A percentile compares a stretch with the other conserved stretches of the same genome.
These are phyloP conservation scores for Actias luna DNA, from an alignment of 2,888 invertebrate genomes.

Conservation along the genomic window DNA sequence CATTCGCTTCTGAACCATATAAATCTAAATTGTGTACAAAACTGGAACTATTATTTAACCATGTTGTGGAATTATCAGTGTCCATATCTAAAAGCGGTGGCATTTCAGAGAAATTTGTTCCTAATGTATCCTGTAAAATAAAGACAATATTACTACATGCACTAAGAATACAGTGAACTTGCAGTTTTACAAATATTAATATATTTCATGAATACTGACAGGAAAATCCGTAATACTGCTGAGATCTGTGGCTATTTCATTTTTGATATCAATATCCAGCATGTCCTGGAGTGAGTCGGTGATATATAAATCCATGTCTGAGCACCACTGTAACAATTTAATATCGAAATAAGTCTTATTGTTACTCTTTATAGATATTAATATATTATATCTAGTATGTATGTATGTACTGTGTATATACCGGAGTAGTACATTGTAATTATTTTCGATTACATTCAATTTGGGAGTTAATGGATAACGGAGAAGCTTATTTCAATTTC, in stretches of 20 bases:
- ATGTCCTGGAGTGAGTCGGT: slow-evolving; percentile 92
- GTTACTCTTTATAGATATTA: neutral
- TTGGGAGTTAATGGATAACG: too few relatives aligned
- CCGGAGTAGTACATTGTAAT: too few relatives aligned
- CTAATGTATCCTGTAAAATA: slow-evolving; percentile 78
- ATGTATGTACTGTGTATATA: too few relatives aligned
- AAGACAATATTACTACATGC: neutral
- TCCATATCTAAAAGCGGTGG: slow-evolving; percentile 85
- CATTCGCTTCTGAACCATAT: slow-evolving; percentile 86
- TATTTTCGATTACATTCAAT: too few relatives aligned
- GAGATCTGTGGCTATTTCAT: slow-evolving; percentile 90
- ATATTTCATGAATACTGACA: slow-evolving; percentile 47
- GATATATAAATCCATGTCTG: slow-evolving; percentile 84
- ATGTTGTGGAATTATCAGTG: slow-evolving; percentile 83
- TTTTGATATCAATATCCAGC: slow-evolving; percentile 94
- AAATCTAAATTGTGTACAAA: slow-evolving; percentile 86
- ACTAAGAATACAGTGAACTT: neutral
- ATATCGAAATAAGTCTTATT: neutral
- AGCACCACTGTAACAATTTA: slow-evolving; percentile 73
- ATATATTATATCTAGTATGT: too few relatives aligned
- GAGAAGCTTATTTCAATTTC: too few relatives aligned
- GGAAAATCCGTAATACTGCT: slow-evolving; percentile 86
- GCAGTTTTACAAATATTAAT: neutral
- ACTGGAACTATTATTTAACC: slow-evolving; percentile 83
- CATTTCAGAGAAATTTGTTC: slow-evolving; percentile 83